These are phyloP conservation scores for Paracanthobrama guichenoti DNA, from an alignment of 2,113 vertebrate species.

Conservation along the genomic window DNA sequence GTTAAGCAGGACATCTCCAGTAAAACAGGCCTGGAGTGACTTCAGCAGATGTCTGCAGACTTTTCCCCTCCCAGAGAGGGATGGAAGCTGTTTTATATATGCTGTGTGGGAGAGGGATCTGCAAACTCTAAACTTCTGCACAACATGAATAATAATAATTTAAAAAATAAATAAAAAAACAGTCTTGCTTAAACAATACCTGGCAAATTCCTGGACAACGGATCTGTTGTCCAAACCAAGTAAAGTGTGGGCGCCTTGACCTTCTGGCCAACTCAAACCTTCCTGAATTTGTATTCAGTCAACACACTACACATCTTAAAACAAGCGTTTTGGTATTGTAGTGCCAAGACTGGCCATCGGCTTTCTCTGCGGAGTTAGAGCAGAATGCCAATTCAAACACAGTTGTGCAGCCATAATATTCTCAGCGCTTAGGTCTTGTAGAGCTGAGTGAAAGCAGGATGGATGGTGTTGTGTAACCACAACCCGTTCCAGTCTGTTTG, in stretches of 20 bases:
- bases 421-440: conserved; percentile 36
- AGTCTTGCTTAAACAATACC: conserved; percentile 56
- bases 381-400: conserved; percentile 46
- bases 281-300: conserved; percentile 50
- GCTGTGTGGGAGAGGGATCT: conserved; percentile 46
- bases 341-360: conserved; percentile 51
- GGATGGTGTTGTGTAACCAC: conserved; percentile 48
- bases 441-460: conserved; percentile 41
- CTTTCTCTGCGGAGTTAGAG: conserved; percentile 38
- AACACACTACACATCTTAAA: conserved; percentile 43
- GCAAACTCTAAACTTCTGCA: conserved; percentile 38
- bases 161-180: conserved; percentile 36
- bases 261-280: conserved; percentile 55
- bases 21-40: conserved; percentile 40
- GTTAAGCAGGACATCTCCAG: conserved; percentile 45
- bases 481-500: conserved; percentile 35
- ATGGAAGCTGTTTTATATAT: conserved; percentile 44
- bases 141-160: conserved; percentile 29
- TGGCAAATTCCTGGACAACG: conserved; percentile 55
- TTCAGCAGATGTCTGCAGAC: conserved; percentile 52
- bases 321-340: conserved; percentile 48
- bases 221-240: conserved; percentile 61
- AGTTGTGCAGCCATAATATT: conserved; percentile 40
- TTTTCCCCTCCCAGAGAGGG: conserved; percentile 47
- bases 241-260: conserved; percentile 53